phyloP scores from a whole-genome alignment of 1,140 invertebrate species.

The Dinothrombium tinctorium region DNA sequence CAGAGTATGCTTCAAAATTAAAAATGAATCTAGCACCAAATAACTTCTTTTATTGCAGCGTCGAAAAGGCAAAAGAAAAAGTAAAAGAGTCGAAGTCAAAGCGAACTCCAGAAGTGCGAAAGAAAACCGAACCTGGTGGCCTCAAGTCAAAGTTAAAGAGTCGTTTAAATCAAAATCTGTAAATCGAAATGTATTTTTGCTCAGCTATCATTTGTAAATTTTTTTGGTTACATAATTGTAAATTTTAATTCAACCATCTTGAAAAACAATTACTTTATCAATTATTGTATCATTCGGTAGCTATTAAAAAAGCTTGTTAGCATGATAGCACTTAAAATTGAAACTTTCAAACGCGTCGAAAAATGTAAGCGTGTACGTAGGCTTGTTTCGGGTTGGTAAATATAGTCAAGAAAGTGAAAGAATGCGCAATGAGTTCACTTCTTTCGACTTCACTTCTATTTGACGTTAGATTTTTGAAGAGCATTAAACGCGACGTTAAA shows the following conservation, averaged over 20 bases:
- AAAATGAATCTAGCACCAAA: not conserved
- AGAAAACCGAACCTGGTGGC: not conserved
- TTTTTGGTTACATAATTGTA: not conserved
- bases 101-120: not conserved
- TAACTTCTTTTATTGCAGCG: not conserved
- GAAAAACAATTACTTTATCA: too few species aligned
- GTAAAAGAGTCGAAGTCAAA: not conserved
- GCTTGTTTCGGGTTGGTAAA: not conserved
- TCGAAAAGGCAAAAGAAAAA: not conserved
- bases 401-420: too few species aligned
- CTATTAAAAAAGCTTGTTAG: not conserved
- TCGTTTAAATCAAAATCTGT: not conserved
- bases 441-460: not conserved
- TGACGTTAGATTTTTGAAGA: not conserved
- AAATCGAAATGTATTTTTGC: not conserved
- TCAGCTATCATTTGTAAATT: not conserved
- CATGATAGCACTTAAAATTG: not conserved
- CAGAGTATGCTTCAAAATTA: conserved; percentile 24
- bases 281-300: not conserved
- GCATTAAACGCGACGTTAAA: not conserved
- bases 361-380: too few species aligned
- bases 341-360: not conserved
- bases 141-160: not conserved
- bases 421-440: too few species aligned
- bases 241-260: not conserved